Conservation (phyloP, 2,113 vertebrate genomes). For the Myrmecobius fasciatus region DNA sequence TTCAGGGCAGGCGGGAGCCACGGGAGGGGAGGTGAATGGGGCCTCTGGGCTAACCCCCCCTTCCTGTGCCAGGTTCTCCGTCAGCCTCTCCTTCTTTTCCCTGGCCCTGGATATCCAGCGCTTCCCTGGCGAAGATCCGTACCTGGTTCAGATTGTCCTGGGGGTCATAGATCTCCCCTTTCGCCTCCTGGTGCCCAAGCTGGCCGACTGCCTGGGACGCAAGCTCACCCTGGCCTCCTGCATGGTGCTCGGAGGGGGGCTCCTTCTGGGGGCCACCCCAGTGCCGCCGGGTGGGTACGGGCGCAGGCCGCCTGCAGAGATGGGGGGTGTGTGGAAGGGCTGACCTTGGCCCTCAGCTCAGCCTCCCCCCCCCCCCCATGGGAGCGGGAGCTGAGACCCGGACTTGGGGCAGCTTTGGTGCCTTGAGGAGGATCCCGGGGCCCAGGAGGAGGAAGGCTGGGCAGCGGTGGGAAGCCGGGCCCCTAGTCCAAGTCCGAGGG, state of each 20-base stretch:
- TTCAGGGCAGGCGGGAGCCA: no score
- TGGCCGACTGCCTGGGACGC: constrained; percentile 28
- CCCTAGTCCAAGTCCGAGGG: background rate
- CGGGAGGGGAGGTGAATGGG: background rate
- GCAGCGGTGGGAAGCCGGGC: background rate
- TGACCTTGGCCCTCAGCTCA: background rate
- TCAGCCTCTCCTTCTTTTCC: background rate
- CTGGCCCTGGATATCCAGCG: constrained; percentile 52
- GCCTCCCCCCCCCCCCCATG: background rate
- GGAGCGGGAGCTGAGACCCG: background rate
- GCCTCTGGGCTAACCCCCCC: no score
- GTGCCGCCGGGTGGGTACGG: constrained; percentile 35
- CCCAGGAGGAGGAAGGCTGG: background rate
- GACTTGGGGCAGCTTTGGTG: background rate
- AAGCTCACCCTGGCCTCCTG: background rate
- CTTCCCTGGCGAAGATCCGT: constrained; percentile 29
- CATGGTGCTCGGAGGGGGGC: background rate
- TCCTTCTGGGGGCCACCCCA: constrained; percentile 33
- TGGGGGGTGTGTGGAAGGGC: background rate
- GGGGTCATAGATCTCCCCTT: constrained; percentile 41
- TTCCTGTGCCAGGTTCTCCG: background rate
- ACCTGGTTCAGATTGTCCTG: constrained; percentile 49
- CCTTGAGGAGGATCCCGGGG: background rate
- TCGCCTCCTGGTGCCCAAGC: constrained; percentile 3
- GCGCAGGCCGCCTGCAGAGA: background rate